Conservation (phyloP, 2,797 vertebrate species). For the Columba guinea region DNA sequence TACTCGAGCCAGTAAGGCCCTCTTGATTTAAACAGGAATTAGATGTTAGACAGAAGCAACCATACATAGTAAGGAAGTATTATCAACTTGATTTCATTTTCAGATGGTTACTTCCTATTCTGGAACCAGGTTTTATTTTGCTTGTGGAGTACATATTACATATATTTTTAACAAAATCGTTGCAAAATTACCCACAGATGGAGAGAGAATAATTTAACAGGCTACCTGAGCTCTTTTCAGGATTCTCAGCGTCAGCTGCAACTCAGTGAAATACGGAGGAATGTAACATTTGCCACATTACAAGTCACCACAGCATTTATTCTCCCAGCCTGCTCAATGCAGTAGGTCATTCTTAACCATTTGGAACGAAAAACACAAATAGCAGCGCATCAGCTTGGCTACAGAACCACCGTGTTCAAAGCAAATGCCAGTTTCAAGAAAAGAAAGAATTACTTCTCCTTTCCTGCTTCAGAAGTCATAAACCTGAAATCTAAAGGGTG, state of each 20-base stretch:
- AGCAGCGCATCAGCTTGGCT: background rate
- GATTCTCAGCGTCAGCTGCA: background rate
- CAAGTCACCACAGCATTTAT: background rate
- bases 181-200: slow-evolving; percentile 17
- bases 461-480: background rate
- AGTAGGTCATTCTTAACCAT: background rate
- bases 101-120: background rate
- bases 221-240: slow-evolving; percentile 28
- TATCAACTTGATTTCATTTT: background rate
- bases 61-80: background rate
- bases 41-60: background rate
- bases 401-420: background rate
- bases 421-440: background rate
- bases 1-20: background rate
- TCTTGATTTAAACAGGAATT: background rate
- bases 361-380: background rate
- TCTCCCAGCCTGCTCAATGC: background rate
- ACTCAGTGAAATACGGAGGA: slow-evolving; percentile 9
- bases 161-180: slow-evolving; percentile 13
- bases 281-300: slow-evolving; percentile 4
- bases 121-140: background rate
- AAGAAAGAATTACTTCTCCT: background rate
- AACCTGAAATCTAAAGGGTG: background rate
- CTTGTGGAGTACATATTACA: background rate
- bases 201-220: slow-evolving; percentile 36